These are phyloP conservation scores for Plusia festucae DNA, from an alignment of 2,888 invertebrate species.

Conservation along the genomic window DNA sequence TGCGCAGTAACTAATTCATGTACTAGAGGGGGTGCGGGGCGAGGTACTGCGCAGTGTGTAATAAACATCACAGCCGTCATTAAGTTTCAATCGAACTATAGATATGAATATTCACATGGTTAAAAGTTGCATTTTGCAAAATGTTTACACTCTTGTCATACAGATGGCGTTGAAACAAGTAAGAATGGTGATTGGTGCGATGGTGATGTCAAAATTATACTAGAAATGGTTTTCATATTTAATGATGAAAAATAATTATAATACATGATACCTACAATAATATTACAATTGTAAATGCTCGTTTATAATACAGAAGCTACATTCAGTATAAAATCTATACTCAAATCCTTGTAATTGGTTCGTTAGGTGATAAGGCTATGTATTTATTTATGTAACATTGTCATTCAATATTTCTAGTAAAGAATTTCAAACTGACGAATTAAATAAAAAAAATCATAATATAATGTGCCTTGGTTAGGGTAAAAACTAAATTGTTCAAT, in stretches of 20 bases:
- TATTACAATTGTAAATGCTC: background rate
- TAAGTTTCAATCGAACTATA: too few species aligned
- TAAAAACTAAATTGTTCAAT: too few species aligned
- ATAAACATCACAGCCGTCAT: too few species aligned
- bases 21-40: too few species aligned
- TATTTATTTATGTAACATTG: too few species aligned
- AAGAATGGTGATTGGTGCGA: too few species aligned
- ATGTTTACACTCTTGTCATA: constrained; percentile 5
- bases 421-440: too few species aligned
- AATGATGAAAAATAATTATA: background rate
- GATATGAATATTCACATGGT: constrained; percentile 3
- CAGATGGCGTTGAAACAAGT: background rate
- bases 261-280: constrained; percentile 5
- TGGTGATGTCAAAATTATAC: background rate
- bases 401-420: background rate
- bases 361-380: constrained; percentile 11
- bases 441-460: too few species aligned
- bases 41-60: too few species aligned
- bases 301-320: constrained; percentile 10
- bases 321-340: constrained; percentile 44
- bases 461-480: too few species aligned
- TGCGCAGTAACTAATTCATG: too few species aligned
- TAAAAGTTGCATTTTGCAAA: constrained; percentile 8
- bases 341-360: constrained; percentile 40
- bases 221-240: constrained; percentile 11